Conservation (phyloP, 2,113 vertebrate genomes). For the Amia ocellicauda region DNA sequence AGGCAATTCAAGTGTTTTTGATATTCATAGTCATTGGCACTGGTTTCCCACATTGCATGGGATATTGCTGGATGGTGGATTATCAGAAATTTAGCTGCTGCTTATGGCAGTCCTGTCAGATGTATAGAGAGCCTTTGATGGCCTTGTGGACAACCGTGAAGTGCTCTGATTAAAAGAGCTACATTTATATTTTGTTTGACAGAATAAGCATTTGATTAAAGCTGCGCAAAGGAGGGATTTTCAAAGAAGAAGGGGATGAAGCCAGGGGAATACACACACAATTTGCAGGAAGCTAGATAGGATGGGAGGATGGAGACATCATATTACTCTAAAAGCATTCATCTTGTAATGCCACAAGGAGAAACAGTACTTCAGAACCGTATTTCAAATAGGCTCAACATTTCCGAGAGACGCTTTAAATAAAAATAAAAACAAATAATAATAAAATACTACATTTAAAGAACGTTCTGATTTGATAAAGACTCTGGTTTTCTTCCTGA, state of each 20-base stretch:
- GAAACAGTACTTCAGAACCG: not conserved
- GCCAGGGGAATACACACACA: too few species aligned
- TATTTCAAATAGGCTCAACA: not conserved
- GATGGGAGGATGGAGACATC: too few species aligned
- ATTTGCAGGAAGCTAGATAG: too few species aligned
- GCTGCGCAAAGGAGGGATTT: not conserved
- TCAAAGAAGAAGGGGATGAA: not conserved
- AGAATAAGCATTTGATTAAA: conserved; percentile 8
- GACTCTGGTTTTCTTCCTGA: too few species aligned
- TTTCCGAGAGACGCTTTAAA: too few species aligned
- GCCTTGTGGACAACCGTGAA: not conserved
- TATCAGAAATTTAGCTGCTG: not conserved
- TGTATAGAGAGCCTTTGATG: not conserved
- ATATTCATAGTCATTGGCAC: not conserved
- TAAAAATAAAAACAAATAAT: not conserved
- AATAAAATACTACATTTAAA: too few species aligned
- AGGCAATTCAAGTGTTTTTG: not conserved
- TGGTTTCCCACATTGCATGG: not conserved
- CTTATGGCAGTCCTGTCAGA: not conserved
- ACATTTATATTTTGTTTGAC: conserved; percentile 10
- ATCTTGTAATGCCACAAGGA: not conserved
- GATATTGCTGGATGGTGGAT: conserved; percentile 1
- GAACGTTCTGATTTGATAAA: too few species aligned
- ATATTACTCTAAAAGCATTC: not conserved
- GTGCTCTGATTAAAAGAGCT: not conserved